phyloP scores from a whole-genome alignment of 2,797 vertebrate genomes.

The Phataginus tricuspis region DNA sequence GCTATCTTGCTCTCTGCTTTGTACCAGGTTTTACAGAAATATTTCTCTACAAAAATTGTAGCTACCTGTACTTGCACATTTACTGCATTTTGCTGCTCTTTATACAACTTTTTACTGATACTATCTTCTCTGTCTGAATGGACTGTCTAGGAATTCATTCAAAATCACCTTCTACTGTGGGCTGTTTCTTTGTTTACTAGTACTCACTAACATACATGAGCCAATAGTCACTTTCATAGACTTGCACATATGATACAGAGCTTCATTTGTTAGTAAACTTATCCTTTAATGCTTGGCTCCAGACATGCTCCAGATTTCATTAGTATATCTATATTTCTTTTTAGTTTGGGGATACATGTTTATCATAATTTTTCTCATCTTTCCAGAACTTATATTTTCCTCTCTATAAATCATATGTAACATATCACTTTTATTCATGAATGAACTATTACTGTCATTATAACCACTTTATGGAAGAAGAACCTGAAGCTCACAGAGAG shows the following conservation, averaged over 20 bases:
- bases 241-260: background rate
- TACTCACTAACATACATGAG: background rate
- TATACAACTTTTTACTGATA: background rate
- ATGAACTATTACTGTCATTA: background rate
- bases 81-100: background rate
- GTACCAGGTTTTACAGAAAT: background rate
- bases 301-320: background rate
- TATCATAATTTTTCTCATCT: background rate
- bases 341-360: background rate
- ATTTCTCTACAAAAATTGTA: background rate
- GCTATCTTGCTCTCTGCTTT: background rate
- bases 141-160: background rate
- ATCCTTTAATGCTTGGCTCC: background rate
- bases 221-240: background rate
- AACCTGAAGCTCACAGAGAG: background rate
- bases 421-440: background rate
- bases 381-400: background rate
- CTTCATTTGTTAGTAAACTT: background rate
- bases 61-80: background rate
- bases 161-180: background rate
- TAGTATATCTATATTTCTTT: background rate
- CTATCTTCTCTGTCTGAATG: background rate
- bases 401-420: background rate
- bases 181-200: background rate
- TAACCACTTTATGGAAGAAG: background rate